Base-by-base conservation (phyloP, 1,140 invertebrate genomes). In the Triops longicaudatus region DNA sequence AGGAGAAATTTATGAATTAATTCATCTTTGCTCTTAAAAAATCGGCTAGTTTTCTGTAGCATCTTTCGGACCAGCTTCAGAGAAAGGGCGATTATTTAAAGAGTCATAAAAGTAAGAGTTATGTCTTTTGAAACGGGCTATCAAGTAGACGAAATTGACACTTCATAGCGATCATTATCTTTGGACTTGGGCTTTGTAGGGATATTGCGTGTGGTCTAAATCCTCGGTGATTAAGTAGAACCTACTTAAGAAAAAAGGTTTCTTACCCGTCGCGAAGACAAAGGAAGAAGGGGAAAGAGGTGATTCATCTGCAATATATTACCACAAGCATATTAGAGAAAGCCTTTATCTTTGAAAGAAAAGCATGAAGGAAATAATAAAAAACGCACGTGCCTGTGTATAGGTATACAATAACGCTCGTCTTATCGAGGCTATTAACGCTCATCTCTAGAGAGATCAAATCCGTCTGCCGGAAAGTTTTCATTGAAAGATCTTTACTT, bases 221-320 rank as follows among this genome's bases (percentile, higher is more conserved):
- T 63, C 50, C 17, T 14, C 50, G 31, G 50, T 63, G 50, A 63
- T 63, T 63, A 63, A 63, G 50, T 63, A 63, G 50, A 63, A 22
- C 50, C 50, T 22, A 63, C 50, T 1, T 63, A 17, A n/a, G 14
- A 63, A n/a, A 63, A 17, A 22, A 17, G 14, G 14, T 63, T 63
- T 22, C 50, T 63, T 63, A 63, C 50, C 50, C 50, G 50, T 63
- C 50, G 22, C 50, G 22, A 63, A 22, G 22, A 17, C 14, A 63
- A 63, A 22, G 50, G 50, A 63, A 63, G 50, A 63, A 63, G 50
- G 50, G 10, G 50, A 63, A 63, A 63, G 50, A 63, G 50, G 50
- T 63, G 50, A 63, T 63, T 63, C 50, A 63, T 63, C 50, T 63
- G 50, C 50, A 63, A 63, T 63, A 63, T 63, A 63, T 63, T 63